Conservation (phyloP, 92 coral and sea anemone genomes). For the Porites divaricata region DNA sequence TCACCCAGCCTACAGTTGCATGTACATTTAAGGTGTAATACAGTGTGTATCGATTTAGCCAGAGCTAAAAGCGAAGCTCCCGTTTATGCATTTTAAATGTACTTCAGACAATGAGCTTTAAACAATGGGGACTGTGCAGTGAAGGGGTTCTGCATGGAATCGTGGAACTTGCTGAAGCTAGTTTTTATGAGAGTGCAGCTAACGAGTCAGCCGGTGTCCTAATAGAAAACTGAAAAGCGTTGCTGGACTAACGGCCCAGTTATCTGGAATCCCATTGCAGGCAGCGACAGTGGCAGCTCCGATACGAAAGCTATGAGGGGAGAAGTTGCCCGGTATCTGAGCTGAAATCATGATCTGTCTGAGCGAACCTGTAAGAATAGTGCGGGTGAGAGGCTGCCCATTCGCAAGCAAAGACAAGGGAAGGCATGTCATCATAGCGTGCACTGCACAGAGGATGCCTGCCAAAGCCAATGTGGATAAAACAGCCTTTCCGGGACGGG, state of each 20-base stretch:
- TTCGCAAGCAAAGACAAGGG: neutral
- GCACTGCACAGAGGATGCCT: neutral
- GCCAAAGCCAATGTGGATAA: neutral
- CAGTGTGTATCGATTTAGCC: too few species aligned
- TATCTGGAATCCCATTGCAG: too few species aligned
- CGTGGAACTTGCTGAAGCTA: neutral
- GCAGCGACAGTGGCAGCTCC: too few species aligned
- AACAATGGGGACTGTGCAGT: neutral
- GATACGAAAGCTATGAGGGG: too few species aligned
- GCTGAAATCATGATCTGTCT: neutral
- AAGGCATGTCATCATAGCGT: neutral
- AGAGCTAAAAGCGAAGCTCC: too few species aligned
- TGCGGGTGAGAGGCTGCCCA: neutral
- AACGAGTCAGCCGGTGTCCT: neutral
- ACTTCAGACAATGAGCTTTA: too few species aligned
- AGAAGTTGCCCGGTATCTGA: neutral
- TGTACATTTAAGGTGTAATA: neutral
- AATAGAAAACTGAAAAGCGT: neutral
- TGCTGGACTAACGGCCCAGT: neutral
- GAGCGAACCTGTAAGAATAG: neutral
- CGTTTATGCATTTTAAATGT: too few species aligned
- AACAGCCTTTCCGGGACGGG: neutral
- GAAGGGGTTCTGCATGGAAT: neutral
- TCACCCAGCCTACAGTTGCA: neutral
- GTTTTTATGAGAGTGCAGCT: neutral